Evolutionary conservation across 2,888 invertebrate species (phyloP), one percentile per base, ranked within the genome.

Genomic region (Cenopis cana): DNA sequence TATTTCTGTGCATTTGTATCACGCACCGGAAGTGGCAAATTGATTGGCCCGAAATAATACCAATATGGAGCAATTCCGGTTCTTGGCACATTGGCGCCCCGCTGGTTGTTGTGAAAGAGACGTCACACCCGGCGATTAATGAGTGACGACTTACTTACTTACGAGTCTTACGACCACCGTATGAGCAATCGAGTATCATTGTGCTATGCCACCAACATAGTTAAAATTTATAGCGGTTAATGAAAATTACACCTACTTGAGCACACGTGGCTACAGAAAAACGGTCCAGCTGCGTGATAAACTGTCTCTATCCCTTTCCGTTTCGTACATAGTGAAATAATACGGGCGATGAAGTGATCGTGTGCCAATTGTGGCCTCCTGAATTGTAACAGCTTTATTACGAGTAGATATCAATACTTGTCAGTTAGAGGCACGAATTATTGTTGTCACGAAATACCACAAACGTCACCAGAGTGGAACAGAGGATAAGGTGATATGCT

Each of bases 51-150:
- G 14, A 62, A n/a, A 54, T 64, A 62, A 62, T 62, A 38, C 90
- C 90, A 88, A 84, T 86, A 82, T 85, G 77, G 79, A 81, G 80
- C 77, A 83, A 81, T 87, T 93, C 93, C 92, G 91, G 86, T 74
- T 55, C n/a, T 55, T 71, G 74, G 71, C 71, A 76, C 78, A 83
- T 83, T 81, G 82, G 85, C 85, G 78, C 81, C 92, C 93, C 83
- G 89, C 89, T 84, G 93, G 78, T 90, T 91, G 90, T 92, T 92
- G 88, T 91, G 91, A 90, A 91, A 82, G 86, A 88, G 82, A 86
- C 87, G 92, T 90, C 91, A 89, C 82, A 84, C 76, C 72, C 74
- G 77, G 76, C 82, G 75, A 89, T 90, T 93, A 91, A 91, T 89
- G 88, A 87, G 84, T 73, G 78, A 82, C 81, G 82, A 76, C 84